Base-by-base conservation (phyloP, 1,140 invertebrate genomes). In the Drosophila baimaii region DNA sequence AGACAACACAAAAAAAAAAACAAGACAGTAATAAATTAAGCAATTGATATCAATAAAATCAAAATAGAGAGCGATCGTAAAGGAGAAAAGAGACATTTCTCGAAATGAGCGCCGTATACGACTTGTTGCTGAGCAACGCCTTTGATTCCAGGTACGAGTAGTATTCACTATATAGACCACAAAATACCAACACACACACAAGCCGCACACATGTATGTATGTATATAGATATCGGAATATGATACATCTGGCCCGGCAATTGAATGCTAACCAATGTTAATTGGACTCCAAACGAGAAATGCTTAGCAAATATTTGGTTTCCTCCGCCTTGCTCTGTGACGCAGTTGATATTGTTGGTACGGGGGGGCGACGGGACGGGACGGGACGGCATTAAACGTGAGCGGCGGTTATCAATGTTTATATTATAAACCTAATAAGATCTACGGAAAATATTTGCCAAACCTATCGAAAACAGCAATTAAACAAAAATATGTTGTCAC, bases 121-220 rank as follows among this genome's bases (percentile, higher is more conserved):
- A 81, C 33, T 49, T 85, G 65, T 74, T 81, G 82, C 82, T 85
- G 44, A 74, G 63, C 74, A 85, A 81, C 52, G 73, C 74, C 46
- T 86, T 85, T 61, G 81, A 86, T 74, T 25, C 78, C 81, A 85
- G 81, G 81, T 85, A 85, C 69, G 73, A 61, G 56, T 65, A 21
- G 13, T 35, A 55, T 23, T 44, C 25, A 21, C 33, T 37, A 65
- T 66, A 29, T 17, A 47, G 43, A 29, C 43, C 43, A 47, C 41
- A 62, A 37, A 41, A 33, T 31, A 8, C 21, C 12, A n/a, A n/a
- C 52, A 15, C 37, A 39, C 15, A 43, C 27, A 33, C 19, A n/a
- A 4, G 35, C 25, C 15, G 2, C 9, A 12, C 25, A 19, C 13
- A 70, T 5, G n/a, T 15, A 7, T 12, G 25, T n/a, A 29, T 12